Conservation (phyloP, 2,888 invertebrate genomes). For the Deroplatys truncata region DNA sequence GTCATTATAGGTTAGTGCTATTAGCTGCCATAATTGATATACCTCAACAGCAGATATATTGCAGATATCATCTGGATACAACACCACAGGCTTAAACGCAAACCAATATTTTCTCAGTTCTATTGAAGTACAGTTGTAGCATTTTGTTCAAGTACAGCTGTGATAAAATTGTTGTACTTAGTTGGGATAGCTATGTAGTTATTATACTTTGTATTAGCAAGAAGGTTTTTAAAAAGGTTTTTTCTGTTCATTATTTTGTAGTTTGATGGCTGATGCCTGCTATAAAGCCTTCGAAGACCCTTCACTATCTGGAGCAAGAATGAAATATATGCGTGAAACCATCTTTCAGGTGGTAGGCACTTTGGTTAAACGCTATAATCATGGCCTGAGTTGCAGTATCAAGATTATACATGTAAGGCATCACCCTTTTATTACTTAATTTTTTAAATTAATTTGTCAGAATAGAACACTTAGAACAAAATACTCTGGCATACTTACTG, state of each 20-base stretch:
- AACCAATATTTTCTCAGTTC: too few species aligned
- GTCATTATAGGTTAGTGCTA: too few species aligned
- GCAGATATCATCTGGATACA: too few species aligned
- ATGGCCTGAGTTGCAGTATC: slow-evolving; percentile 72
- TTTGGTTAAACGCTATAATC: slow-evolving; percentile 77
- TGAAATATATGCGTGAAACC: slow-evolving; percentile 62
- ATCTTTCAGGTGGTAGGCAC: slow-evolving; percentile 76
- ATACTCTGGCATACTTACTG: too few species aligned
- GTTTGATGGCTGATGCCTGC: slow-evolving; percentile 68
- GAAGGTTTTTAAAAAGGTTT: too few species aligned
- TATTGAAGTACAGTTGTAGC: too few species aligned
- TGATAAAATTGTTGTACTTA: background rate
- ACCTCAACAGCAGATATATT: too few species aligned
- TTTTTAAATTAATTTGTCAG: too few species aligned
- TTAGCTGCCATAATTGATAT: too few species aligned
- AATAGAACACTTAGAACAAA: too few species aligned
- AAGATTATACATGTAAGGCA: slow-evolving; percentile 55
- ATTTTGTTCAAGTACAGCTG: background rate
- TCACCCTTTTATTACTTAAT: background rate
- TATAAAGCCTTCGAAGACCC: slow-evolving; percentile 66
- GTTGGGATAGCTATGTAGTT: slow-evolving; percentile 37
- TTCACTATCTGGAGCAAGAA: slow-evolving; percentile 49
- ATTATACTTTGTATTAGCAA: slow-evolving; percentile 37
- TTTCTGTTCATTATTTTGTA: slow-evolving; percentile 40
- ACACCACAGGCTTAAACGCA: too few species aligned